A percentile compares a stretch with the other conserved stretches of the same genome.
These are phyloP conservation scores for Ptychobarbus kaznakovi DNA, from an alignment of 2,797 vertebrate genomes.

Conservation along the genomic window DNA sequence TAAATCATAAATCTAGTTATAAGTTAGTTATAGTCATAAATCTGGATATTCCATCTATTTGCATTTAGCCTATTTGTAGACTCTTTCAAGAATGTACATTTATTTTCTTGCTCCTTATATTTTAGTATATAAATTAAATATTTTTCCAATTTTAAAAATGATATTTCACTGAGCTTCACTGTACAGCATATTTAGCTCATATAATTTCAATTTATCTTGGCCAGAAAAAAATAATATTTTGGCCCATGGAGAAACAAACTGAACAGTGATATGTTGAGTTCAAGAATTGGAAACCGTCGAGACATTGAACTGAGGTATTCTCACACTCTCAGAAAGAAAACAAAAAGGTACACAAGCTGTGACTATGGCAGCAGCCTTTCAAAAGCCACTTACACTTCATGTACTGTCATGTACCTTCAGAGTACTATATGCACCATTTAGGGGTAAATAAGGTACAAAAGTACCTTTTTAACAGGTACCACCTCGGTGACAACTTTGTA, in stretches of 20 bases:
- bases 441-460: not conserved
- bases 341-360: not conserved
- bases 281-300: not conserved
- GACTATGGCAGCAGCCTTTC: not conserved
- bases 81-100: not conserved
- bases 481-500: not conserved
- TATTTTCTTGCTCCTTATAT: not conserved
- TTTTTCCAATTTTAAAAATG: not conserved
- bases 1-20: too few relatives aligned
- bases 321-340: not conserved
- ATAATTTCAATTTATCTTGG: not conserved
- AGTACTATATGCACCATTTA: not conserved
- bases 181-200: not conserved
- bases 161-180: not conserved
- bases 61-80: not conserved
- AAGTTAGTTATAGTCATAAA: too few relatives aligned
- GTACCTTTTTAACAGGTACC: not conserved
- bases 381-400: not conserved
- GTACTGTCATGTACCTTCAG: not conserved
- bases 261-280: not conserved
- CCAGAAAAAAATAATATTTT: not conserved
- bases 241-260: not conserved
- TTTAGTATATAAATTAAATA: not conserved
- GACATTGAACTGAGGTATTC: not conserved
- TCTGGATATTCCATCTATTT: not conserved